A percentile compares a stretch with the other conserved stretches of the same genome.
phyloP scores from a whole-genome alignment of 2,113 vertebrate genomes.

The Myrmophylax atrothorax region DNA sequence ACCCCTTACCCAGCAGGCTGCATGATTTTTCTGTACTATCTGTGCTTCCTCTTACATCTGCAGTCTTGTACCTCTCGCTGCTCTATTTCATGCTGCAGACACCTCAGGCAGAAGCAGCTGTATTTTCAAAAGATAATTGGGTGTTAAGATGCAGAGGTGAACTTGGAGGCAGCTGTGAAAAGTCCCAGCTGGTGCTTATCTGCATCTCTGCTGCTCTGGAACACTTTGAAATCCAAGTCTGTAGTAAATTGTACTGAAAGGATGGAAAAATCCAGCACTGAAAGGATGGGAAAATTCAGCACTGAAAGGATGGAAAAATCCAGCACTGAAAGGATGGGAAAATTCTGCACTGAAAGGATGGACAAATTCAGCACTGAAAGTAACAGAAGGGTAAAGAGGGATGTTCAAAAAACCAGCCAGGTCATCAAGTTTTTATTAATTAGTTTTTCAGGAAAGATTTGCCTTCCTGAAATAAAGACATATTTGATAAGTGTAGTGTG shows the following conservation, averaged over 20 bases:
- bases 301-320: too few relatives aligned
- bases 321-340: too few relatives aligned
- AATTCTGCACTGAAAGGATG: too few relatives aligned
- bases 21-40: not conserved
- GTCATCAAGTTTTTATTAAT: not conserved
- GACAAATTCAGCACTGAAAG: not conserved
- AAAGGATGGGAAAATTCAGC: not conserved
- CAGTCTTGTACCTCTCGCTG: not conserved
- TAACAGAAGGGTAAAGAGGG: not conserved
- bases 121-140: not conserved
- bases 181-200: not conserved
- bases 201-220: not conserved
- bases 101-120: not conserved
- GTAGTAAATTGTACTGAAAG: not conserved
- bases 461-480: not conserved
- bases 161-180: not conserved
- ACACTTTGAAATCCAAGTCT: not conserved
- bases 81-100: not conserved
- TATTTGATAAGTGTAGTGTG: fast-evolving
- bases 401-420: not conserved
- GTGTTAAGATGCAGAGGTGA: not conserved
- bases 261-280: not conserved
- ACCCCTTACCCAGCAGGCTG: fast-evolving
- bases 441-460: not conserved
- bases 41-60: not conserved